phyloP scores from a whole-genome alignment of 2,888 invertebrate genomes.

The Watsonalla cultraria region DNA sequence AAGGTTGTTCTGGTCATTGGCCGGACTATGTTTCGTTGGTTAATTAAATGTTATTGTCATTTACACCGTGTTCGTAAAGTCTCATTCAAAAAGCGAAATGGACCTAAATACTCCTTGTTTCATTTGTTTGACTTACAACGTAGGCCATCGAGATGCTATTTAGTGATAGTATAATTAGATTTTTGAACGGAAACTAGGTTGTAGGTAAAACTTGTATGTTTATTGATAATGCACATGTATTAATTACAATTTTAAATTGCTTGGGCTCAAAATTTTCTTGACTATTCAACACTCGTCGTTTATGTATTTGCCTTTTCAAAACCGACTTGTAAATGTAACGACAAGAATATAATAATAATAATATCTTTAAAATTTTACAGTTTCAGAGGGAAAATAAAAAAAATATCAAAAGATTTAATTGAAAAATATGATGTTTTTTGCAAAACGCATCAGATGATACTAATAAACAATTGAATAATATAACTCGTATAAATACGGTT shows the following conservation, averaged over 20 bases:
- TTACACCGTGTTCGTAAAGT: neutral
- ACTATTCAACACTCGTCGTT: neutral
- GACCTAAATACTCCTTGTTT: neutral
- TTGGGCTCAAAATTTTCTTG: no score
- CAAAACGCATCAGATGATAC: neutral
- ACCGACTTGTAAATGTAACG: no score
- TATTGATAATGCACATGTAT: neutral
- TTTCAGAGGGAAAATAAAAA: no score
- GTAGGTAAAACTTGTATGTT: neutral
- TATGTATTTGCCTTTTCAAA: slow-evolving; percentile 1
- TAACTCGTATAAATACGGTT: slow-evolving; percentile 33
- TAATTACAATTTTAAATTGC: no score
- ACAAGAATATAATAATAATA: no score
- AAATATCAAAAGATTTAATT: no score
- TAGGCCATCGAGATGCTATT: no score
- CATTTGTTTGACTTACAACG: neutral
- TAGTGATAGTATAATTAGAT: neutral
- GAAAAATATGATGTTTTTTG: no score
- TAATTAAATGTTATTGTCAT: slow-evolving; percentile 29
- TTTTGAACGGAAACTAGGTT: neutral
- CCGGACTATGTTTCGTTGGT: slow-evolving; percentile 21
- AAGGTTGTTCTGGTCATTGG: slow-evolving; percentile 37
- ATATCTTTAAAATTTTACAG: no score
- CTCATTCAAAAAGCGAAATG: neutral
- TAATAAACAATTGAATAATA: slow-evolving; percentile 13